Evolutionary conservation across 2,113 vertebrate species (phyloP), one percentile per base, ranked within the genome.

Genomic region (Grallaria varia): DNA sequence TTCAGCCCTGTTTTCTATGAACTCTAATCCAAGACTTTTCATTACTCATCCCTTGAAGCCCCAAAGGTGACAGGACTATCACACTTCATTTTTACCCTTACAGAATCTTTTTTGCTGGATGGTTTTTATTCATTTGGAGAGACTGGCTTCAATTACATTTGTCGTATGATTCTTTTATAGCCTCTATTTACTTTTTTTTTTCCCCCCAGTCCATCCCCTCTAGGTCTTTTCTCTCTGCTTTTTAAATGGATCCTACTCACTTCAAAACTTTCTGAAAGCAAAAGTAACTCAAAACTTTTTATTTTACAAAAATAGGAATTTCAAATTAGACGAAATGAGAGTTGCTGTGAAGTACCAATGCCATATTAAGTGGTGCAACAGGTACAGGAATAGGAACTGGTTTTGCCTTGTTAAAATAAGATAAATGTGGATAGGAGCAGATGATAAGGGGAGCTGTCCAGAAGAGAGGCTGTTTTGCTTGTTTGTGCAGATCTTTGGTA

Each of bases 1-100:
- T 83, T 45, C 79, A 90, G 72, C 20, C 64, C 83, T 77, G 19
- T 77, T 92, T 88, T 80, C 79, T 86, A 2, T 95, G 83, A 95
- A 87, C 52, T 92, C 50, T 89, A 75, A 67, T 86, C 56, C 76
- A 52, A 25, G 56, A 53, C 24, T 81, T 84, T 40, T 86, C 83
- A 92, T 95, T 94, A 88, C 64, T 92, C 55, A 73, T 84, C 14
- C 28, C 40, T 68, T 5, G 12, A 78, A 89, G 77, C 52, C 47
- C 28, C 66, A 64, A 50, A 95, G 94, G 89, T 94, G 93, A 84
- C 84, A 72, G 49, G 17, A 68, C 72, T 81, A 88, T 84, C 76
- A 72, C 47, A 68, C 76, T 95, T 92, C 44, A 52, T 71, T 93
- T 93, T 90, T 81, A 84, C 60, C 24, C 47, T 84, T 81, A 78